These are phyloP conservation scores for Alectura lathami DNA, from an alignment of 2,113 vertebrate genomes.

Conservation along the genomic window DNA sequence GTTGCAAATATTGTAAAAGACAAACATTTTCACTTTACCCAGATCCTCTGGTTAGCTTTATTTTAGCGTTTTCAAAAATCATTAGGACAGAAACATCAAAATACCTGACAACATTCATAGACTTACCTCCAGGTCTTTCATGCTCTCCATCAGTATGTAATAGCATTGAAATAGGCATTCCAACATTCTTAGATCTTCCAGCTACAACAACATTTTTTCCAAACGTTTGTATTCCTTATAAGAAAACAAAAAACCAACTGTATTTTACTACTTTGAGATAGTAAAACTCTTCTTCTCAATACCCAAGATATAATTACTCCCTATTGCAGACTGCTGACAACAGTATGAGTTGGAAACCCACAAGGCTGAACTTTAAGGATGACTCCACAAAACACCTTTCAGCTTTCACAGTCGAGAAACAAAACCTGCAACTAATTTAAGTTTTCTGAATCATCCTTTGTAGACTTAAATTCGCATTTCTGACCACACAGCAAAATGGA, in stretches of 20 bases:
- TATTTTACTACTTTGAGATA: not conserved
- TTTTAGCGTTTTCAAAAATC: not conserved
- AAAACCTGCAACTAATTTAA: not conserved
- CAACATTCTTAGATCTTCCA: conserved; percentile 93
- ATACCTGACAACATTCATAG: not conserved
- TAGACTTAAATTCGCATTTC: not conserved
- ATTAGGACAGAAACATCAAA: not conserved
- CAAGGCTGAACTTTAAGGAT: not conserved
- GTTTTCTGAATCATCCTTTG: not conserved
- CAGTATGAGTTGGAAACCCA: not conserved
- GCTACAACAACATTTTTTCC: conserved; percentile 91
- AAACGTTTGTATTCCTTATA: conserved; percentile 87
- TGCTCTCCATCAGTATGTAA: conserved; percentile 88
- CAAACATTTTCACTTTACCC: not conserved
- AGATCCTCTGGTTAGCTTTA: not conserved
- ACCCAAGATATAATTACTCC: not conserved
- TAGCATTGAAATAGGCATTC: conserved; percentile 93
- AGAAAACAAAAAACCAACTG: not conserved
- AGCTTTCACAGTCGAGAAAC: not conserved
- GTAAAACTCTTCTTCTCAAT: not conserved
- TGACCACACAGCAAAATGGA: not conserved
- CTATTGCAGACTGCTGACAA: not conserved
- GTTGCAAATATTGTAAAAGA: not conserved
- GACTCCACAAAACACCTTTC: not conserved
- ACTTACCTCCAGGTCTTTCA: conserved; percentile 87